These are phyloP conservation scores for Drosophila diplacantha DNA, from an alignment of 2,888 invertebrate genomes.

Conservation along the genomic window DNA sequence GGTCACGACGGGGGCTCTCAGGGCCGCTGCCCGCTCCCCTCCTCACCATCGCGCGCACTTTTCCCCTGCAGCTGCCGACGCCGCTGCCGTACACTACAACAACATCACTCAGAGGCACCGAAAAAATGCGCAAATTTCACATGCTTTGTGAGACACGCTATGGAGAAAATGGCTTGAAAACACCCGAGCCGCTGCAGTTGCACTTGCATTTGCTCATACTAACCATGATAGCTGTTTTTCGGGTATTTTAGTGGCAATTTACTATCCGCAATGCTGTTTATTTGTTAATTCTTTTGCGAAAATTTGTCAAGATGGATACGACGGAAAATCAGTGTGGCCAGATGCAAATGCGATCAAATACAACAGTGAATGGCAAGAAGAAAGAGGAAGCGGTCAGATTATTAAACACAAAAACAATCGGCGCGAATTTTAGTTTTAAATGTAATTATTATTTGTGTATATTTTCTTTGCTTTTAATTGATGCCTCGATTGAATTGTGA, in stretches of 20 bases:
- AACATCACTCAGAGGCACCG: constrained; percentile 8
- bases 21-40: background rate
- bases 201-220: background rate
- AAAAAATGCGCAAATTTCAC: constrained; percentile 32
- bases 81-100: constrained; percentile 9
- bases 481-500: too few species aligned
- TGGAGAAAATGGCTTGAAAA: background rate
- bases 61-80: background rate
- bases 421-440: background rate
- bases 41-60: background rate
- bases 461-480: too few species aligned
- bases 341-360: background rate
- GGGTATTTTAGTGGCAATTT: constrained; percentile 8
- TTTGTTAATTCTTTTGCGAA: constrained; percentile 22
- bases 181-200: background rate
- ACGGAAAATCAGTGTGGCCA: background rate
- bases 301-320: constrained; percentile 29
- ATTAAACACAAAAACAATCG: background rate
- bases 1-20: constrained; percentile 26
- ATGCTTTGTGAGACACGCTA: constrained; percentile 1
- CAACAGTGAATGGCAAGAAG: background rate
- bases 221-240: constrained; percentile 26
- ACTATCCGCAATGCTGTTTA: constrained; percentile 8
- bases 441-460: too few species aligned
- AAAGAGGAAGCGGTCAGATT: background rate